Percentiles rank a stretch among this genome's conserved stretches.
phyloP scores from a whole-genome alignment of 2,888 invertebrate genomes.

The Drosophila neonasuta region DNA sequence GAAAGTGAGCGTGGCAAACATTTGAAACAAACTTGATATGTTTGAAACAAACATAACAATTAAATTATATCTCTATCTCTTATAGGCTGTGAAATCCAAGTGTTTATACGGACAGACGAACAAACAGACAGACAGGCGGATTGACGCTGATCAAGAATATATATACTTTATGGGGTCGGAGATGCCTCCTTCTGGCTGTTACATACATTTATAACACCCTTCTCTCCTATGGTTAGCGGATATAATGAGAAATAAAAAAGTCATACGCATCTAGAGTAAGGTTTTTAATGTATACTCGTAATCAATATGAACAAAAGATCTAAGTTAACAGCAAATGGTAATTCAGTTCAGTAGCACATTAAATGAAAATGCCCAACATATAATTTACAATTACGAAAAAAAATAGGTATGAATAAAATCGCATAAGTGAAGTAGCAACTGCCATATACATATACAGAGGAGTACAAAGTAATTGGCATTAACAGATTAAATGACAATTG shows the following conservation, averaged over 20 bases:
- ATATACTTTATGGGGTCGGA: no score
- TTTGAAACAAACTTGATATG: no score
- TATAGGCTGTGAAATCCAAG: no score
- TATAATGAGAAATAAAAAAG: not conserved
- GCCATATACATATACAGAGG: not conserved
- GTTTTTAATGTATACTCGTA: not conserved
- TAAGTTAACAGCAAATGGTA: slow-evolving; percentile 1
- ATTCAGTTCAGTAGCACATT: slow-evolving; percentile 21
- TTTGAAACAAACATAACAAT: no score
- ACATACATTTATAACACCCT: no score
- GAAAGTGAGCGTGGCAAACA: no score
- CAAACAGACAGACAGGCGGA: no score
- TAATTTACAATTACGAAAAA: slow-evolving; percentile 7
- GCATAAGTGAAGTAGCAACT: not conserved
- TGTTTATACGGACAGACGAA: no score
- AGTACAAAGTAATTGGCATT: not conserved
- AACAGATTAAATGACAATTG: slow-evolving; percentile 1
- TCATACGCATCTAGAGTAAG: not conserved
- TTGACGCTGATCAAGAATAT: no score
- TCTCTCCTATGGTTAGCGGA: no score
- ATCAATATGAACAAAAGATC: not conserved
- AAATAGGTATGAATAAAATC: not conserved
- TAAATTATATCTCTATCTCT: no score
- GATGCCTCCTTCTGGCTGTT: no score
- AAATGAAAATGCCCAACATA: slow-evolving; percentile 7